These are phyloP conservation scores for Pimephales promelas DNA, from an alignment of 2,113 vertebrate species.

Conservation along the genomic window DNA sequence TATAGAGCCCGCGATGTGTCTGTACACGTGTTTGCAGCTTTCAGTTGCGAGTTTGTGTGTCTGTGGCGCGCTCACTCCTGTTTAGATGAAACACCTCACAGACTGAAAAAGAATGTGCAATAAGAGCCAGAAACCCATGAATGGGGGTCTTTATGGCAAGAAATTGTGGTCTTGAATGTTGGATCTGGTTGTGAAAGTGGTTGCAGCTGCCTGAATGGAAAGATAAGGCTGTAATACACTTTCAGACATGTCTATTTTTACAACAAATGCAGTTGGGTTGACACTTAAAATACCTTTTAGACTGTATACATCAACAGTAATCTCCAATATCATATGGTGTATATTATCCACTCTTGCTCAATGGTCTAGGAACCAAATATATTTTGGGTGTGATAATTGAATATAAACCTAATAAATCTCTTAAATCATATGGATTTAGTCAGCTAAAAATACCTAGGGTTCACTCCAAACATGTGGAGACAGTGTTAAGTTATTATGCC, in stretches of 20 bases:
- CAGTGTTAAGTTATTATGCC: background rate
- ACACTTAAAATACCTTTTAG: conserved; percentile 23
- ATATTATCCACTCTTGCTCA: background rate
- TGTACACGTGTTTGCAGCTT: background rate
- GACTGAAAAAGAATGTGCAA: conserved; percentile 36
- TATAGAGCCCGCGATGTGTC: background rate
- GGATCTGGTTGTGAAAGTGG: conserved; percentile 38
- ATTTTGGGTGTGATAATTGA: background rate
- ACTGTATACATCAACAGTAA: background rate
- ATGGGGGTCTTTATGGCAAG: conserved; percentile 50
- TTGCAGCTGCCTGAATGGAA: conserved; percentile 40
- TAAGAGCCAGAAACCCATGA: conserved; percentile 39
- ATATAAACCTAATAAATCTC: background rate
- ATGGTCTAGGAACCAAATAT: background rate
- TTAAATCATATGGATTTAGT: background rate
- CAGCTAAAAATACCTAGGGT: background rate
- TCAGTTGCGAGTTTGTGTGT: background rate
- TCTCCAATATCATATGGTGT: background rate
- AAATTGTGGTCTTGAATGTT: conserved; percentile 36
- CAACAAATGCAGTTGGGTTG: background rate
- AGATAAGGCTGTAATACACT: conserved; percentile 40
- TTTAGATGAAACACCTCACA: conserved; percentile 49
- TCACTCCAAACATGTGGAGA: conserved; percentile 1
- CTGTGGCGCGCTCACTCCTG: background rate
- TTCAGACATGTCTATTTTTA: conserved; percentile 10